Evolutionary conservation across 2,888 invertebrate species (phyloP), one percentile per base, ranked within the genome.

Genomic region (Pterostichus niger): DNA sequence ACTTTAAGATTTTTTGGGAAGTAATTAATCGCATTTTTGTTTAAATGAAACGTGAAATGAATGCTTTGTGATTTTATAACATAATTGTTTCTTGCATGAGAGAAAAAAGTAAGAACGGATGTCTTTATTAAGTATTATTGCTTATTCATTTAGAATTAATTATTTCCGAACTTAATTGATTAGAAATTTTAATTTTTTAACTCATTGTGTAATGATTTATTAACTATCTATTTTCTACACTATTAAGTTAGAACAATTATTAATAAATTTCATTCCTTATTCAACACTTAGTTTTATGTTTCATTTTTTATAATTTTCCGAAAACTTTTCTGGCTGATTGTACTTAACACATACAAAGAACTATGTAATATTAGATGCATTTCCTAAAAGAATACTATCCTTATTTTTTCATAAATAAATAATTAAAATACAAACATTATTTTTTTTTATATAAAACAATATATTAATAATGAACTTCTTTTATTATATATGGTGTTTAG

Each of bases 131-230:
- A 33, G 13, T 71, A 15, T 40, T 15, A 44, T 40, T 71, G 68
- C 64, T 64, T 40, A 64, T 40, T 64, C 64, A 64, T 35, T 40
- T 46, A 44, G 17, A 40, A 44, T 71, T 71, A 71, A 71, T 71
- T 46, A 71, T 44, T 56, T 71, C 13, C 17, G 17, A 44, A 46
- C 44, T 71, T 44, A 71, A 71, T 71, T 40, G 68, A 71, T 44
- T 71, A 71, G 68, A 71, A 71, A 71, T 71, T 71, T 40, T 44
- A 40, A 71, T 71, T 71, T 13, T 44, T 71, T 15, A 11, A 40
- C 17, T 15, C 44, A 56, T 71, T 46, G 13, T 9, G 24, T 17
- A 71, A 71, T 17, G 17, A 1, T 40, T 24, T 71, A 17, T 9
- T 54, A 6, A n/a, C 13, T 13, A 56, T 17, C 40, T 40, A 40